Base-by-base conservation (phyloP, 2,113 vertebrate species). In the Pogona vitticeps region DNA sequence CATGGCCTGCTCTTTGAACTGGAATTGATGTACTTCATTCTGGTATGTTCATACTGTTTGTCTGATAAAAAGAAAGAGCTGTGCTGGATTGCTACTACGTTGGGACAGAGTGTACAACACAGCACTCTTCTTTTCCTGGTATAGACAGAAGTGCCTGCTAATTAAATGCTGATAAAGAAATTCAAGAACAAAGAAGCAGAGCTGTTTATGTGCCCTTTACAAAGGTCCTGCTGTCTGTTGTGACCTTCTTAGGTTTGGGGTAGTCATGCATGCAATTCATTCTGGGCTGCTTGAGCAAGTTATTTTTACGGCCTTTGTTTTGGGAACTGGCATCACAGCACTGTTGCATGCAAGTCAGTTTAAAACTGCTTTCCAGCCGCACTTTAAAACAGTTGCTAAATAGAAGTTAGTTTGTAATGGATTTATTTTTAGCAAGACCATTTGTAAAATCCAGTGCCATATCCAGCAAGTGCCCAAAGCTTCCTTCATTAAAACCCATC, bases 171-270 rank as follows among this genome's bases (percentile, higher is more conserved):
- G 95, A 95, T 96, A 93, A 95, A 95, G 92, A 90, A 93, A 93
- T 89, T 83, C 6, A 82, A 78, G 94, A 96, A 93, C 93, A 93
- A 95, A 95, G 91, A 94, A 94, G 89, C 91, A 92, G 90, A 95
- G 95, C 96, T 96, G 92, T 95, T 94, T 95, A 92, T 93, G 90
- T 95, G 96, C 94, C 72, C 92, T 91, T 95, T 94, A 93, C 91
- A 92, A 93, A 94, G 92, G 93, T 93, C 88, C 89, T 89, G 86
- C 92, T 91, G 91, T 95, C 90, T 90, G 72, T 89, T 85, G 79
- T 94, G 95, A 95, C 93, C 94, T 94, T 94, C 90, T 90, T 91
- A 89, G 88, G 88, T 78, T 88, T 90, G 91, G 92, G 92, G 93
- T 91, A 92, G 72, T 92, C 91, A 93, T 92, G 92, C 91, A 61